phyloP scores from a whole-genome alignment of 2,797 vertebrate species.

The Cirrhinus molitorella region DNA sequence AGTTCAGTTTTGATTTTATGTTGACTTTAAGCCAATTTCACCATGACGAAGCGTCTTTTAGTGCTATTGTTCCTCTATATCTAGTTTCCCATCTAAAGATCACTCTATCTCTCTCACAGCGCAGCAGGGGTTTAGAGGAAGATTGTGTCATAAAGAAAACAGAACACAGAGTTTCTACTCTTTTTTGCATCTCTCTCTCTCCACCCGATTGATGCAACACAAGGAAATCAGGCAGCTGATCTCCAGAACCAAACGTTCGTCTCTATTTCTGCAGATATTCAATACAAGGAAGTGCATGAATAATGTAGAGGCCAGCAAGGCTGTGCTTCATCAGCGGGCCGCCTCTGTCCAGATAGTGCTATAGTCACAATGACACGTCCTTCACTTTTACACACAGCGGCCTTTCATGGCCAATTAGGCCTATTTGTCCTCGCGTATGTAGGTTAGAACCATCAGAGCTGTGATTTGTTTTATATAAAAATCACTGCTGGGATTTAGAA shows the following conservation, averaged over 20 bases:
- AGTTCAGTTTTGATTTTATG: not conserved
- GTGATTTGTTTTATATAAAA: slow-evolving; percentile 51
- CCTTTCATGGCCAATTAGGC: slow-evolving; percentile 46
- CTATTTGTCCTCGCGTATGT: slow-evolving; percentile 44
- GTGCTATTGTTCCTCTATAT: not conserved
- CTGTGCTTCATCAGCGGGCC: slow-evolving; percentile 58
- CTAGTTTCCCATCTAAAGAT: not conserved
- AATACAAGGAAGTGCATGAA: slow-evolving; percentile 75
- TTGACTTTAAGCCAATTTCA: not conserved
- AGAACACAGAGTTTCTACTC: not conserved
- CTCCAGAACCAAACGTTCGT: slow-evolving; percentile 59
- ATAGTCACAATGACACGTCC: slow-evolving; percentile 67
- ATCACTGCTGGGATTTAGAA: slow-evolving; percentile 35
- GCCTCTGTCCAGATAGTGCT: slow-evolving; percentile 61
- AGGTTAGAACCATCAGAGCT: slow-evolving; percentile 48
- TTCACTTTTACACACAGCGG: slow-evolving; percentile 59
- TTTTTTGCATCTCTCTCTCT: slow-evolving; percentile 39
- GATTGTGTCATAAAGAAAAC: not conserved
- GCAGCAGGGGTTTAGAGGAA: not conserved
- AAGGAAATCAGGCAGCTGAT: slow-evolving; percentile 65
- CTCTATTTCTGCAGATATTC: slow-evolving; percentile 73
- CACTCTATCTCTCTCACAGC: not conserved
- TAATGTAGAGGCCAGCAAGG: slow-evolving; percentile 72
- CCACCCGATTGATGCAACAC: slow-evolving; percentile 68
- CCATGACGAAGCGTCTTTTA: not conserved